A percentile compares a stretch with the other conserved stretches of the same genome.
These are phyloP conservation scores for Electrophaes corylata DNA, from an alignment of 2,888 invertebrate species.

Conservation along the genomic window DNA sequence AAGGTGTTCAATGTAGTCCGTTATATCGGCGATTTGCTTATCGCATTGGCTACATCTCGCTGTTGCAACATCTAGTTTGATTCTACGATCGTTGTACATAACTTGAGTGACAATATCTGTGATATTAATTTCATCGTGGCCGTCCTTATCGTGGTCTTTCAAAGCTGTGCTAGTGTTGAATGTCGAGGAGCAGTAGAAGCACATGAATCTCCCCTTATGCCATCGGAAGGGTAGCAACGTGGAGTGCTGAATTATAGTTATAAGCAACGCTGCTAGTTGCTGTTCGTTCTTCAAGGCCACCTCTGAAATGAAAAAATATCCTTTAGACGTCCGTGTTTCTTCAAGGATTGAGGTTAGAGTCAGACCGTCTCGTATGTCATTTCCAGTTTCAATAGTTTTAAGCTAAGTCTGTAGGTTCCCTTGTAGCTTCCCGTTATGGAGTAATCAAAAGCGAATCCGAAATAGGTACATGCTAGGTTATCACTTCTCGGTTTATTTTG, in stretches of 20 bases:
- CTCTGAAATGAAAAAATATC: constrained; percentile 35
- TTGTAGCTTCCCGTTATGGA: background rate
- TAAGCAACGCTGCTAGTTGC: constrained; percentile 41
- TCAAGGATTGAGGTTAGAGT: background rate
- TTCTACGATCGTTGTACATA: constrained; percentile 6
- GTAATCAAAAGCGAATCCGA: background rate
- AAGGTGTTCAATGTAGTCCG: constrained; percentile 23
- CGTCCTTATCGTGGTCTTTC: constrained; percentile 46
- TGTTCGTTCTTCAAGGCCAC: constrained; percentile 31
- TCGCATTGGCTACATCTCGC: constrained; percentile 21
- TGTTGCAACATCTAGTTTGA: constrained; percentile 17
- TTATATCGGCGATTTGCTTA: constrained; percentile 10
- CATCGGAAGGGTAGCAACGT: constrained; percentile 54
- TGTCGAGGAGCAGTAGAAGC: constrained; percentile 49
- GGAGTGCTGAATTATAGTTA: constrained; percentile 47
- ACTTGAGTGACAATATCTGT: constrained; percentile 14
- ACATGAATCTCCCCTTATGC: constrained; percentile 50
- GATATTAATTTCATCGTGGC: constrained; percentile 44
- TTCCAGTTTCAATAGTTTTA: background rate
- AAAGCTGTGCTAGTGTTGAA: constrained; percentile 45
- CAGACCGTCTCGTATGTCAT: background rate
- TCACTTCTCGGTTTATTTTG: too few relatives aligned
- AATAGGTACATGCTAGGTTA: background rate
- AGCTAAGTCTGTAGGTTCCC: background rate
- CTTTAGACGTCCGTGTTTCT: constrained; percentile 23